Percentiles rank a stretch among this genome's conserved stretches.
Evolutionary conservation across 1,140 invertebrate species (phyloP).

Genomic region (Elysia chlorotica): DNA sequence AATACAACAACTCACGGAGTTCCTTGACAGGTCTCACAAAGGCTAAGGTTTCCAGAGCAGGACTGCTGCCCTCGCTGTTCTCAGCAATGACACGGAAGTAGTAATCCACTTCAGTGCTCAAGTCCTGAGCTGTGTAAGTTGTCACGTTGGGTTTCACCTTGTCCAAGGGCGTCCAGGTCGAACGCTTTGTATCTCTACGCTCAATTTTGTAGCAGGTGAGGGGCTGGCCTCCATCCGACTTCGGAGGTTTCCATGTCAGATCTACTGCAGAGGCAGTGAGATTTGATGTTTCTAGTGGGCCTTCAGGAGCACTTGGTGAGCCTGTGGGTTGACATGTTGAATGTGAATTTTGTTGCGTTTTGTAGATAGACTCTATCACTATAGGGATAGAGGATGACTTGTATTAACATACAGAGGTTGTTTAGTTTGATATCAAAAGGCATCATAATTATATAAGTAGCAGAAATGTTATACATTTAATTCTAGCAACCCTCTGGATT

Average conservation of each 20-base stretch:
- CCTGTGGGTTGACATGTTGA: constrained; percentile 31
- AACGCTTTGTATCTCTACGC: constrained; percentile 69
- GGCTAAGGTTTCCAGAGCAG: constrained; percentile 82
- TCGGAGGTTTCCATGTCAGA: constrained; percentile 70
- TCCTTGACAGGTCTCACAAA: constrained; percentile 1
- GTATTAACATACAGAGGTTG: no score
- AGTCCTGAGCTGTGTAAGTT: constrained; percentile 45
- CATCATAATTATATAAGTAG: no score
- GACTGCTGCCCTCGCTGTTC: constrained; percentile 94
- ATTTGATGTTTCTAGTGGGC: constrained; percentile 52
- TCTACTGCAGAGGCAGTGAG: constrained; percentile 59
- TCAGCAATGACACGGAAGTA: constrained; percentile 94
- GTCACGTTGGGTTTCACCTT: constrained; percentile 34
- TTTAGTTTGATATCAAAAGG: no score
- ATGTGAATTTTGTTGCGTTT: no score
- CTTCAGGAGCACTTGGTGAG: constrained; percentile 71
- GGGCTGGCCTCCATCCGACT: constrained; percentile 85
- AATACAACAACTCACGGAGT: neutral
- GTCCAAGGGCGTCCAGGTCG: constrained; percentile 39
- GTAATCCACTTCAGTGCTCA: constrained; percentile 90
- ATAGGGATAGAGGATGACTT: no score
- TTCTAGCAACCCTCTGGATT: no score
- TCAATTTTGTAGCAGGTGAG: constrained; percentile 94
- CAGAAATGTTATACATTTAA: no score
- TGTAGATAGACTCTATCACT: no score